Percentiles rank a stretch among this genome's conserved stretches.
Evolutionary conservation across 2,888 invertebrate species (phyloP).

Genomic region (Drosophila vallismaia): DNA sequence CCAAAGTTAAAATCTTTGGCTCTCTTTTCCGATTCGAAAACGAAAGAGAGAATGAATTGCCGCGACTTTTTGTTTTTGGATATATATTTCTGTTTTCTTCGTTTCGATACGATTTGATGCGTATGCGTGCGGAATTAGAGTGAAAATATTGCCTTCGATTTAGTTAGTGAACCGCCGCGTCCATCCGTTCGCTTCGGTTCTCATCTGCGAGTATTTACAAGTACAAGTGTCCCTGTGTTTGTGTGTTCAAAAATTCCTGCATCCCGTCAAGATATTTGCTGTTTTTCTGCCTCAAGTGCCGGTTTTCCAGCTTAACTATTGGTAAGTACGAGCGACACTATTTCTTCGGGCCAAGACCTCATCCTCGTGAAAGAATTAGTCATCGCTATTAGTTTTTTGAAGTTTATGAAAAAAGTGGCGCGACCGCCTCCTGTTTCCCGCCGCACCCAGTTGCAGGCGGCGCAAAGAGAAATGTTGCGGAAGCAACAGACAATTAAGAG

Average conservation of each 20-base stretch:
- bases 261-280: not conserved
- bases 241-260: slow-evolving; percentile 1
- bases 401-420: slow-evolving; percentile 60
- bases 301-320: slow-evolving; percentile 16
- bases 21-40: slow-evolving; percentile 1
- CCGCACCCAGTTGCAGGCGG: slow-evolving; percentile 62
- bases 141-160: not conserved
- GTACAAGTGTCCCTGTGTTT: not conserved
- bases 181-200: not conserved
- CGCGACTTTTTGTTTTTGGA: slow-evolving; percentile 53
- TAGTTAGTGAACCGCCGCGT: not conserved
- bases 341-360: slow-evolving; percentile 34
- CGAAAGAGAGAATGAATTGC: slow-evolving; percentile 15
- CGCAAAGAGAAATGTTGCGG: slow-evolving; percentile 44
- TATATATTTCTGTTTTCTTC: slow-evolving; percentile 24
- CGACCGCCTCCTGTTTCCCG: slow-evolving; percentile 65
- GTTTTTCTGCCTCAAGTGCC: not conserved
- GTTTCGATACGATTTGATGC: slow-evolving; percentile 11
- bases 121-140: too few species aligned
- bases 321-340: slow-evolving; percentile 57
- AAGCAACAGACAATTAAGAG: slow-evolving; percentile 70
- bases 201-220: not conserved
- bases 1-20: not conserved
- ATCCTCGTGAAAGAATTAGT: slow-evolving; percentile 55
- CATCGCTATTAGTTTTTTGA: slow-evolving; percentile 53